phyloP scores from a whole-genome alignment of 2,888 invertebrate genomes.

The Xanthostigma xanthostigma region DNA sequence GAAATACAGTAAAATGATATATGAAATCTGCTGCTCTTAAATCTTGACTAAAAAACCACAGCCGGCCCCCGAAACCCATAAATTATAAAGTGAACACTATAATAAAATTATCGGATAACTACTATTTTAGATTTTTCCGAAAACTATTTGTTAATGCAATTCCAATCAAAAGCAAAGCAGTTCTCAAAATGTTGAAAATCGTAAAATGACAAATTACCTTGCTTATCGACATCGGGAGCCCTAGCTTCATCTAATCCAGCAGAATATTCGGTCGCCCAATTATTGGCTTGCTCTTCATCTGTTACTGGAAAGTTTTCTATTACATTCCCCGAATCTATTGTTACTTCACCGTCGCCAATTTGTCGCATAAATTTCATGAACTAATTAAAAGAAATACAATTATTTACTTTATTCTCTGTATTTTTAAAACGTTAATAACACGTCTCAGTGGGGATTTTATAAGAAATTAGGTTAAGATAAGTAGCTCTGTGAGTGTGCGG shows the following conservation, averaged over 20 bases:
- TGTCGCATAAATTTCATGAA: conserved; percentile 76
- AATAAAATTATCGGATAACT: no score
- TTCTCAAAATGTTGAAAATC: conserved; percentile 17
- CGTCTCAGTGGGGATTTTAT: no score
- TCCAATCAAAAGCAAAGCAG: conserved; percentile 20
- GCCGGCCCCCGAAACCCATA: no score
- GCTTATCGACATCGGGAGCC: conserved; percentile 27
- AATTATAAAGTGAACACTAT: no score
- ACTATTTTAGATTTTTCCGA: background rate
- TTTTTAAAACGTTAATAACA: no score
- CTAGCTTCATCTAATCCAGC: conserved; percentile 19
- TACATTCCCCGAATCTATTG: conserved; percentile 32
- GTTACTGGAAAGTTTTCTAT: conserved; percentile 25
- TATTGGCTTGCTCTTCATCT: conserved; percentile 26
- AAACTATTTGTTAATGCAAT: conserved; percentile 25
- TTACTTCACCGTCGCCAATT: conserved; percentile 50
- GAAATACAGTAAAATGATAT: no score
- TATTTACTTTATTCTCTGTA: background rate
- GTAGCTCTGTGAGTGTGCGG: no score
- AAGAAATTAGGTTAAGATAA: no score
- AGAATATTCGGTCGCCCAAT: conserved; percentile 31
- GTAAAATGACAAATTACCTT: conserved; percentile 14
- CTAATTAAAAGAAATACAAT: conserved; percentile 26
- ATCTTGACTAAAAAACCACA: no score
- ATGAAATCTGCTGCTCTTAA: no score